Percentiles rank a stretch among this genome's conserved stretches.
phyloP scores from a whole-genome alignment of 92 coral and sea anemone genomes.

The Hydrozoanthus gracilis region DNA sequence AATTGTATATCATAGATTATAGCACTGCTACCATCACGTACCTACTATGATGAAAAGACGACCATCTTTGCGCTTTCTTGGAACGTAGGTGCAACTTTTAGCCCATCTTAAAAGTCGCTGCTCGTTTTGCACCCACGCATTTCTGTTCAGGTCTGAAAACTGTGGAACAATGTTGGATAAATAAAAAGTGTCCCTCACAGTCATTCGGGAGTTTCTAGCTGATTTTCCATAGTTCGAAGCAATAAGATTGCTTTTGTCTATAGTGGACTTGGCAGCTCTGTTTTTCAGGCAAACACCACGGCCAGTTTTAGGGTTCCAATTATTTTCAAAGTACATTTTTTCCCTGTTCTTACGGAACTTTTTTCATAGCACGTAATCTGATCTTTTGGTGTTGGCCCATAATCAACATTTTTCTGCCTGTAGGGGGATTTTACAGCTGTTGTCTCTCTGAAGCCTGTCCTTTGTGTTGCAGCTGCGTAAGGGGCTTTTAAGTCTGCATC shows the following conservation, averaged over 20 bases:
- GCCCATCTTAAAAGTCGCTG: constrained; percentile 16
- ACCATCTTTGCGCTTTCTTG: neutral
- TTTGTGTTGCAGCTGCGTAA: neutral
- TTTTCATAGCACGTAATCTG: neutral
- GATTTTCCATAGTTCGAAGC: constrained; percentile 20
- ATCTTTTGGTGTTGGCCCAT: neutral
- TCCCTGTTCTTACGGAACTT: neutral
- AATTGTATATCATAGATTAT: no score
- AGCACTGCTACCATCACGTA: neutral
- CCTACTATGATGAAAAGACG: constrained; percentile 13
- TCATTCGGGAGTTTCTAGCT: neutral
- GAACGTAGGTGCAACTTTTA: neutral
- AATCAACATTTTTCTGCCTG: neutral
- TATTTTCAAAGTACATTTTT: neutral
- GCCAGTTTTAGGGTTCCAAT: neutral
- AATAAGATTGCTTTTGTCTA: constrained; percentile 1
- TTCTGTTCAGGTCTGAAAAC: constrained; percentile 3
- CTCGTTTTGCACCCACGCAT: neutral
- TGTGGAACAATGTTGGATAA: constrained; percentile 4
- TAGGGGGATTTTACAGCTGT: neutral
- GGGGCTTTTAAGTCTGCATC: neutral
- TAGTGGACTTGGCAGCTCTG: neutral
- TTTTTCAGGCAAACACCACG: no score
- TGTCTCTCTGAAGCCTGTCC: neutral
- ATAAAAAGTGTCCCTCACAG: neutral